These are phyloP conservation scores for Lagenorhynchus albirostris DNA, from an alignment of 2,113 vertebrate species.

Conservation along the genomic window DNA sequence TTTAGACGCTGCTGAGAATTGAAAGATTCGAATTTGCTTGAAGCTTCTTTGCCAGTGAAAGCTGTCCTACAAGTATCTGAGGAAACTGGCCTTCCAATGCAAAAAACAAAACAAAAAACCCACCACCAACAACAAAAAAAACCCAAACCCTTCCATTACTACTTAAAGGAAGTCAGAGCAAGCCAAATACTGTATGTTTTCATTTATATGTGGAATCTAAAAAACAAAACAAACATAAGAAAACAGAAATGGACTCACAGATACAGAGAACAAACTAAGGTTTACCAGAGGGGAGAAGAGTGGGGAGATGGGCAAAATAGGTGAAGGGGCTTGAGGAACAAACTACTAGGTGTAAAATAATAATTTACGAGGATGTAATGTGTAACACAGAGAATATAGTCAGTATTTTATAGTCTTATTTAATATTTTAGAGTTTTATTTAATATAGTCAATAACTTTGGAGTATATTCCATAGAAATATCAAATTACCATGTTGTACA, in stretches of 20 bases:
- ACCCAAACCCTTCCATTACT: neutral
- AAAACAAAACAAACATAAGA: neutral
- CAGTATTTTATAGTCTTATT: neutral
- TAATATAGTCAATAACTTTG: neutral
- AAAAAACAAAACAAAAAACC: neutral
- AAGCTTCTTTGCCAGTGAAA: neutral
- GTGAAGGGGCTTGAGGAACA: neutral
- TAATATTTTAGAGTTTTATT: no score
- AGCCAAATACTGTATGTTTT: neutral
- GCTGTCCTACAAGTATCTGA: neutral
- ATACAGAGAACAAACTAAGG: neutral
- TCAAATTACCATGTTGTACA: neutral
- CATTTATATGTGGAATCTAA: neutral
- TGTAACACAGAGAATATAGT: neutral
- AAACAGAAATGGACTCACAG: neutral
- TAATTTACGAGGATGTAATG: neutral
- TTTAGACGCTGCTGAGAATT: neutral
- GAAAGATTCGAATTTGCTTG: neutral
- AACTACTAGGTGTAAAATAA: neutral
- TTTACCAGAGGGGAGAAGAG: neutral
- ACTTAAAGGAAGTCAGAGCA: neutral
- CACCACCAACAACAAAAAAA: no score
- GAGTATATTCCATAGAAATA: neutral
- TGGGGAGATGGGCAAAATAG: neutral
- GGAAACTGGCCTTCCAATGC: neutral